phyloP scores from a whole-genome alignment of 2,888 invertebrate species.

The Dorcus parallelipipedus region DNA sequence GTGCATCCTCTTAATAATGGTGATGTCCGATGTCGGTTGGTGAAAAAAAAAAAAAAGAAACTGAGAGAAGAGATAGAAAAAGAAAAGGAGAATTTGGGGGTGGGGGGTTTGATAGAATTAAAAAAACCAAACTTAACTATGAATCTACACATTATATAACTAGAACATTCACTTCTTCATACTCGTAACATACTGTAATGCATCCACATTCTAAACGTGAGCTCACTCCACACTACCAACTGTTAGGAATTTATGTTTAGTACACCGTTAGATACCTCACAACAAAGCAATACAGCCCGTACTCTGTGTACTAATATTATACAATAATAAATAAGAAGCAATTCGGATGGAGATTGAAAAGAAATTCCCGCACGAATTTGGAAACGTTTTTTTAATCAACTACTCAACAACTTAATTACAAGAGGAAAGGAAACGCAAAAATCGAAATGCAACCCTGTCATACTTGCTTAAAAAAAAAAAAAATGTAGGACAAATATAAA shows the following conservation, averaged over 20 bases:
- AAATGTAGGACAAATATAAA: conserved; percentile 14
- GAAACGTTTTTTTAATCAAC: conserved; percentile 10
- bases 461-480: conserved; percentile 8
- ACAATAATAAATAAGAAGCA: conserved; percentile 1
- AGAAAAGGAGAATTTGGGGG: no score
- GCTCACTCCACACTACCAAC: conserved; percentile 10
- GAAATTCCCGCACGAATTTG: conserved; percentile 3
- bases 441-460: conserved; percentile 6
- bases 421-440: conserved; percentile 11
- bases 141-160: conserved; percentile 26
- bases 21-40: no score
- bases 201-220: conserved; percentile 17
- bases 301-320: conserved; percentile 9
- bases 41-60: no score
- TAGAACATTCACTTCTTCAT: conserved; percentile 23
- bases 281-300: conserved; percentile 15
- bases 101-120: conserved; percentile 1
- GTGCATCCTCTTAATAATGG: no score
- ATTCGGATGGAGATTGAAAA: neutral
- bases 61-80: no score
- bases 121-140: conserved; percentile 23
- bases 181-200: conserved; percentile 19
- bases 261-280: neutral
- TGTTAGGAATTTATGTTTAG: conserved; percentile 2
- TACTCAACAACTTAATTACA: conserved; percentile 9